These are phyloP conservation scores for Drosophila silvestris DNA, from an alignment of 2,888 invertebrate genomes.

Conservation along the genomic window DNA sequence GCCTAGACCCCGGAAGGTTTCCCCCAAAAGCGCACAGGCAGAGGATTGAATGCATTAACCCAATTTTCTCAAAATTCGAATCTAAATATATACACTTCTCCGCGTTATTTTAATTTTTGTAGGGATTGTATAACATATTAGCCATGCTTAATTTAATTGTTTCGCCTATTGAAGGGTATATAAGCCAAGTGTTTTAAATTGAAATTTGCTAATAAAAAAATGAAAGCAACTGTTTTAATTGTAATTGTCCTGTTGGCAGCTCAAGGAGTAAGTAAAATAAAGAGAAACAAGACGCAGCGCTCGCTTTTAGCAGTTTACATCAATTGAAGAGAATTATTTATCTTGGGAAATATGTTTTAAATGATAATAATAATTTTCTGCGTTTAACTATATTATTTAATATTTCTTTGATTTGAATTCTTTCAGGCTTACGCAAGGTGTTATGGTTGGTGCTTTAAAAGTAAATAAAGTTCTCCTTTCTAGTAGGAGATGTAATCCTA, in stretches of 20 bases:
- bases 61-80: too few relatives aligned
- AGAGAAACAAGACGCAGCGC: neutral
- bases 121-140: neutral
- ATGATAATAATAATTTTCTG: neutral
- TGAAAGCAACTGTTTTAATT: neutral
- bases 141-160: neutral
- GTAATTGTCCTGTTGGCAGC: neutral
- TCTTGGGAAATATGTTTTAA: neutral
- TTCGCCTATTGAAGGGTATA: neutral
- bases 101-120: neutral
- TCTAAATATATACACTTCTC: too few relatives aligned
- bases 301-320: neutral
- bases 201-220: neutral
- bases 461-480: neutral
- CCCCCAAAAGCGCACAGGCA: too few relatives aligned
- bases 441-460: neutral
- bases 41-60: too few relatives aligned
- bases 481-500: neutral
- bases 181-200: neutral
- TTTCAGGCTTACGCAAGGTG: constrained; percentile 2
- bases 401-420: neutral
- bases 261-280: neutral
- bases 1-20: too few relatives aligned
- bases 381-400: too few relatives aligned
- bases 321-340: neutral